Evolutionary conservation across 2,797 vertebrate genomes (phyloP).

Genomic region (Peromyscus attwateri): DNA sequence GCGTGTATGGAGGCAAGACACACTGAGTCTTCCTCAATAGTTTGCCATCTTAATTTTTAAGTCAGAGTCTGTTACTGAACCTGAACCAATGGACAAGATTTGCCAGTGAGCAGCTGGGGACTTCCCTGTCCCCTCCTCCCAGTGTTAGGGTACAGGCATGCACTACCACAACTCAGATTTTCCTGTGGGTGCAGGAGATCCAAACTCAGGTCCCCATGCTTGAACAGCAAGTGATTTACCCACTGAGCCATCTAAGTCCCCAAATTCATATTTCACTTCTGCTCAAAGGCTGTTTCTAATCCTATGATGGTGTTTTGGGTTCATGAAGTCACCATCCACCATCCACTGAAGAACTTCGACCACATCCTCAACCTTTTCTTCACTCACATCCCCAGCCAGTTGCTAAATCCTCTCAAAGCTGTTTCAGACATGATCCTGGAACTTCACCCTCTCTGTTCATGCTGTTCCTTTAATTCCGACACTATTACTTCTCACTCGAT

Average conservation of each 20-base stretch:
- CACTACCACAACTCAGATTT: neutral
- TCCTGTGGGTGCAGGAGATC: neutral
- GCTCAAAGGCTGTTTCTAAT: conserved; percentile 14
- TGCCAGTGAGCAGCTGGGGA: neutral
- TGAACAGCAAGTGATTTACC: neutral
- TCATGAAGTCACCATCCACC: neutral
- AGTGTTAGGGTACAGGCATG: neutral
- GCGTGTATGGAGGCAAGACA: too few relatives aligned
- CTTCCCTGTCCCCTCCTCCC: neutral
- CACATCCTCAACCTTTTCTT: neutral
- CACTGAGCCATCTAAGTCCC: neutral
- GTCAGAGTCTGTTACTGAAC: neutral
- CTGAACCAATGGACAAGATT: neutral
- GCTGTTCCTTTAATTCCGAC: neutral
- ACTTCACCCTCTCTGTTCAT: conserved; percentile 5
- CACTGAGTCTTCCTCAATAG: neutral
- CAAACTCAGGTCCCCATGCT: neutral
- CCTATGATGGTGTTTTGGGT: neutral
- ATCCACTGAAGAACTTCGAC: neutral
- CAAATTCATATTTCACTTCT: neutral
- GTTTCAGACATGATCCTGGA: neutral
- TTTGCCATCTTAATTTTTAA: neutral
- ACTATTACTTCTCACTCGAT: neutral
- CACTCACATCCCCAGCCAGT: neutral
- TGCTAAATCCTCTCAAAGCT: neutral